These are phyloP conservation scores for Calyptommatus sinebrachiatus DNA, from an alignment of 2,113 vertebrate genomes.

Conservation along the genomic window DNA sequence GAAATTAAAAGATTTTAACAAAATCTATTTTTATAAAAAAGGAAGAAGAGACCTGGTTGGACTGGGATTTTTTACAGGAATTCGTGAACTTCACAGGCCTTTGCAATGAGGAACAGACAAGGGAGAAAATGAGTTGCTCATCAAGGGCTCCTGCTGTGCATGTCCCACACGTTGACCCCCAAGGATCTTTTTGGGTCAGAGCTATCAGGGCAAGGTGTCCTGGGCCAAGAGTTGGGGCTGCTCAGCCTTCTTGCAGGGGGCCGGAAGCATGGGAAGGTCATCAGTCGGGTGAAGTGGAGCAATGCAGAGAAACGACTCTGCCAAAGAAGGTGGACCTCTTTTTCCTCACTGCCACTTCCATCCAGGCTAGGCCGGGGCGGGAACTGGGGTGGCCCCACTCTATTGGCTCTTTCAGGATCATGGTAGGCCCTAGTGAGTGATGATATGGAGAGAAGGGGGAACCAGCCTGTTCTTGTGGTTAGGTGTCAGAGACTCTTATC, in stretches of 20 bases:
- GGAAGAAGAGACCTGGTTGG: conserved; percentile 80
- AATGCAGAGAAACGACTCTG: background rate
- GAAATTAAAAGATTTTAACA: conserved; percentile 59
- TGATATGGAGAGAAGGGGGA: background rate
- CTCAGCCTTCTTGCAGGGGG: no score
- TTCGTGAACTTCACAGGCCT: conserved; percentile 76
- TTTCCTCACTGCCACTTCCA: background rate
- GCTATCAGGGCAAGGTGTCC: background rate
- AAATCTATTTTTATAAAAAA: conserved; percentile 90
- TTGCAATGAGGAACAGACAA: background rate
- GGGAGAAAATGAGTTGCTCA: background rate
- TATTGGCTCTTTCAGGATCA: no score
- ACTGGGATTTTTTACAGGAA: conserved; percentile 85
- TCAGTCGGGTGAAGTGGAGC: background rate
- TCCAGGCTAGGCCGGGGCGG: background rate
- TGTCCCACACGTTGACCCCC: background rate
- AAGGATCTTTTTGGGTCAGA: background rate
- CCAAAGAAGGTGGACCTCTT: background rate
- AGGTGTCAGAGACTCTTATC: no score
- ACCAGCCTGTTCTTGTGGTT: no score
- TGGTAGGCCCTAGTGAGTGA: background rate
- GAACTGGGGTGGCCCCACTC: background rate
- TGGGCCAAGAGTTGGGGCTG: no score
- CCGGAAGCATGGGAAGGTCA: background rate
- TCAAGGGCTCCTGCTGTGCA: background rate